phyloP scores from a whole-genome alignment of 1,140 invertebrate genomes.

The Drosophila neocordata region DNA sequence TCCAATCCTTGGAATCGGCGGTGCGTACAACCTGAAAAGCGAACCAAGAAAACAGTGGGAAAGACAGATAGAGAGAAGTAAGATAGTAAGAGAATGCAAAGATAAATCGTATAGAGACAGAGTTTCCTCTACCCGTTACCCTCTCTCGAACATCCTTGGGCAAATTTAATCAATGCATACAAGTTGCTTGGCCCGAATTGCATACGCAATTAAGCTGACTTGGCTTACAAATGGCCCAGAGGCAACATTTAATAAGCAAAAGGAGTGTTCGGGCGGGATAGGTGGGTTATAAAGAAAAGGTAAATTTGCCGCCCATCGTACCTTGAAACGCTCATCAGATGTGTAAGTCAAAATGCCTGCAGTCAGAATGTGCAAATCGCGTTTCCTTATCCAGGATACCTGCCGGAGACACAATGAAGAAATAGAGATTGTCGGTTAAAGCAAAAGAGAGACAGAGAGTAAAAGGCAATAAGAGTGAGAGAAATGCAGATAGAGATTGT shows the following conservation, averaged over 20 bases:
- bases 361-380: constrained; percentile 90
- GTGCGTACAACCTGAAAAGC: constrained; percentile 89
- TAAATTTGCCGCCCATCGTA: constrained; percentile 32
- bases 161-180: constrained; percentile 79
- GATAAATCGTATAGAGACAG: constrained; percentile 46
- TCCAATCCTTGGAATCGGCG: constrained; percentile 95
- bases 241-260: constrained; percentile 66
- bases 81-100: constrained; percentile 29
- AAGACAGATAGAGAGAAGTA: background rate
- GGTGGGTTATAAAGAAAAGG: constrained; percentile 52
- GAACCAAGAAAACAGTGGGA: constrained; percentile 2
- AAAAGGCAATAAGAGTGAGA: background rate
- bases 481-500: background rate
- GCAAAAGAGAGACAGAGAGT: background rate
- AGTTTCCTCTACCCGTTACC: background rate
- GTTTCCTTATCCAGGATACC: constrained; percentile 91
- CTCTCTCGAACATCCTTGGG: constrained; percentile 49
- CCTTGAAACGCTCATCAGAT: constrained; percentile 89
- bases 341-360: constrained; percentile 90
- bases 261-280: background rate
- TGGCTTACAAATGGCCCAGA: constrained; percentile 62
- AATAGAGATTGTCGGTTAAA: background rate
- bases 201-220: constrained; percentile 78
- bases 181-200: constrained; percentile 60
- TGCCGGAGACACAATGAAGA: constrained; percentile 64